A percentile compares a stretch with the other conserved stretches of the same genome.
phyloP scores from a whole-genome alignment of 2,888 invertebrate species.

The Parnassius mnemosyne region DNA sequence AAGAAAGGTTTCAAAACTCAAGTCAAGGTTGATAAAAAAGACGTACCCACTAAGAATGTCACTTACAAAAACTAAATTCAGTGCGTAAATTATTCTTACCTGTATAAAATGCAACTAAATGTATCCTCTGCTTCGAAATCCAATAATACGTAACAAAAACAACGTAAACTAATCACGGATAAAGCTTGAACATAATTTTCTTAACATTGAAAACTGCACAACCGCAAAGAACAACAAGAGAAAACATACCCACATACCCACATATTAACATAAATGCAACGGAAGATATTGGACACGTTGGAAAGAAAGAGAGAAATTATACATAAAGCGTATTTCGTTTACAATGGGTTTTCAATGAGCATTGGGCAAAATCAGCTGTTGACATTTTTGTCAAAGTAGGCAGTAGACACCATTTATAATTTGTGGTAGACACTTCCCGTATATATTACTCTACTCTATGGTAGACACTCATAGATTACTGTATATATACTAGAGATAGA shows the following conservation, averaged over 20 bases:
- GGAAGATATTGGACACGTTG: slow-evolving; percentile 37
- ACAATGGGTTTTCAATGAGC: slow-evolving; percentile 36
- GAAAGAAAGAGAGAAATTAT: slow-evolving; percentile 37
- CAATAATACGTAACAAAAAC: slow-evolving; percentile 43
- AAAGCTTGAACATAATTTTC: slow-evolving; percentile 52
- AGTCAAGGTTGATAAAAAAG: slow-evolving; percentile 69
- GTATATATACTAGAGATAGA: too few species aligned
- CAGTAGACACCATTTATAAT: too few species aligned
- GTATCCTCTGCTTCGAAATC: slow-evolving; percentile 47
- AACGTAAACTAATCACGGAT: slow-evolving; percentile 51
- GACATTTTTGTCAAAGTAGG: slow-evolving; percentile 11
- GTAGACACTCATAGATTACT: too few species aligned
- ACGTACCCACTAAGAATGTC: slow-evolving; percentile 58
- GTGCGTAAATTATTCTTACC: slow-evolving; percentile 70
- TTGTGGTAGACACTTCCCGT: too few species aligned
- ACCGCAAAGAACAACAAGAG: slow-evolving; percentile 62
- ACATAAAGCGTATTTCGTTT: slow-evolving; percentile 6
- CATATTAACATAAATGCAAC: slow-evolving; percentile 39
- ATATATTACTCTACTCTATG: too few species aligned
- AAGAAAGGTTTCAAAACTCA: slow-evolving; percentile 22
- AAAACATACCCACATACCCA: slow-evolving; percentile 59
- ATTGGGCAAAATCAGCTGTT: slow-evolving; percentile 62
- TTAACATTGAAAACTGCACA: slow-evolving; percentile 57
- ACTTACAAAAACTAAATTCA: slow-evolving; percentile 48
- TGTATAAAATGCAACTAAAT: slow-evolving; percentile 39